These are phyloP conservation scores for Drosophila equinoxialis DNA, from an alignment of 1,140 invertebrate genomes.

Conservation along the genomic window DNA sequence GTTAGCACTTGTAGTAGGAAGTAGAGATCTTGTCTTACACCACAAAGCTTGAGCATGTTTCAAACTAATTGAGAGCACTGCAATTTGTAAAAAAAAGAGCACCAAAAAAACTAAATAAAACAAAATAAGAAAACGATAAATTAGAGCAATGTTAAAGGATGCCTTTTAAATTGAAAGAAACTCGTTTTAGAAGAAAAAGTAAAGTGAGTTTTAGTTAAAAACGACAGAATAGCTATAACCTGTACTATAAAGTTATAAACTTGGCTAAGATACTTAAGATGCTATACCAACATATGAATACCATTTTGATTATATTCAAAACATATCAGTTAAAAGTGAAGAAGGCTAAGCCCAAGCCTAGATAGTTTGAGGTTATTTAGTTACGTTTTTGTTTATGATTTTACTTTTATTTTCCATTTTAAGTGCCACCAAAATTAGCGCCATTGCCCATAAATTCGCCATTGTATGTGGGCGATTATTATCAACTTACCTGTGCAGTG, in stretches of 20 bases:
- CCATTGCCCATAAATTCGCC: slow-evolving; percentile 87
- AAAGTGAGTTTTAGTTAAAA: too few relatives aligned
- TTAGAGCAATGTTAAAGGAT: not conserved
- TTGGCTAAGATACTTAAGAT: too few relatives aligned
- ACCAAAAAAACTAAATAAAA: not conserved
- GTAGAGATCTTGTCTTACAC: slow-evolving; percentile 29
- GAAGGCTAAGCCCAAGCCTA: too few relatives aligned
- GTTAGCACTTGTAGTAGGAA: slow-evolving; percentile 15
- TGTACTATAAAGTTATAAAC: too few relatives aligned
- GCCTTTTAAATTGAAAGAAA: too few relatives aligned
- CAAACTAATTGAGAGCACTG: slow-evolving; percentile 38
- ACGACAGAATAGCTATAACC: too few relatives aligned
- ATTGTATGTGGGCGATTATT: slow-evolving; percentile 90
- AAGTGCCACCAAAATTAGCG: slow-evolving; percentile 90
- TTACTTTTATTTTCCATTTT: slow-evolving; percentile 12
- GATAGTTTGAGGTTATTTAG: too few relatives aligned
- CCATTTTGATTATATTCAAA: too few relatives aligned
- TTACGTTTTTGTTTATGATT: slow-evolving; percentile 26
- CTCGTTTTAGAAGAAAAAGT: too few relatives aligned
- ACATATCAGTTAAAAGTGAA: too few relatives aligned
- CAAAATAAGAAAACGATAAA: not conserved
- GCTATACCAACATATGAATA: too few relatives aligned
- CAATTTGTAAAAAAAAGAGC: not conserved
- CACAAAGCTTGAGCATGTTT: slow-evolving; percentile 47
- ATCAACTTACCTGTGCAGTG: slow-evolving; percentile 90